These are phyloP conservation scores for Pemphredon lugubris DNA, from an alignment of 2,888 invertebrate species.

Conservation along the genomic window DNA sequence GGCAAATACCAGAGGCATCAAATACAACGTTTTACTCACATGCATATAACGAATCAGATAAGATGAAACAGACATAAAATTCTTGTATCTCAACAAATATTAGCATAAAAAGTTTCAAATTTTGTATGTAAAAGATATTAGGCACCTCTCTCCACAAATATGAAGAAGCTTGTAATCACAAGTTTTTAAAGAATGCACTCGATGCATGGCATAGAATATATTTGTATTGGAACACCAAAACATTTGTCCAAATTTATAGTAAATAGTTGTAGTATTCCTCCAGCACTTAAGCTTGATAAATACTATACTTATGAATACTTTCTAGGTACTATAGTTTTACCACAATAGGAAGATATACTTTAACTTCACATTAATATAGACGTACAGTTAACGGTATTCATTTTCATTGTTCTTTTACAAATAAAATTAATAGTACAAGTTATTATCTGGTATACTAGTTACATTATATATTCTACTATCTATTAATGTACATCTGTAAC, in stretches of 20 bases:
- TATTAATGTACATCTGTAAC: constrained; percentile 18
- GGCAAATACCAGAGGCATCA: too few relatives aligned
- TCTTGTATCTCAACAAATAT: too few relatives aligned
- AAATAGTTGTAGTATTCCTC: constrained; percentile 14
- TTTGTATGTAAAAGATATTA: constrained; percentile 20
- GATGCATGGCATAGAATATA: constrained; percentile 14
- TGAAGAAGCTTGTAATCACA: constrained; percentile 27
- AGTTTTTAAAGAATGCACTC: constrained; percentile 19
- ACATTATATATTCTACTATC: constrained; percentile 19
- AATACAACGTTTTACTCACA: too few relatives aligned
- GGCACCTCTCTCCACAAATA: constrained; percentile 27
- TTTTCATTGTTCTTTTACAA: not conserved
- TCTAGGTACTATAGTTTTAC: not conserved
- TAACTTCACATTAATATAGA: not conserved
- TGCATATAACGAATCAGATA: too few relatives aligned
- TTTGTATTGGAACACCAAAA: constrained; percentile 14
- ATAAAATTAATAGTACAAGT: not conserved
- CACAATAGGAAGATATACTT: not conserved
- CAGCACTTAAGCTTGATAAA: not conserved
- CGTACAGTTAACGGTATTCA: not conserved
- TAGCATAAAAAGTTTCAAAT: too few relatives aligned
- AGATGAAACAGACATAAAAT: too few relatives aligned
- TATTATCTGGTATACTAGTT: constrained; percentile 14
- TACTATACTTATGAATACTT: not conserved
- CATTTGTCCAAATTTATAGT: constrained; percentile 7